Percentiles rank a stretch among this genome's conserved stretches.
Conservation (phyloP, 2,797 vertebrate genomes). For the Uromys caudimaculatus region DNA sequence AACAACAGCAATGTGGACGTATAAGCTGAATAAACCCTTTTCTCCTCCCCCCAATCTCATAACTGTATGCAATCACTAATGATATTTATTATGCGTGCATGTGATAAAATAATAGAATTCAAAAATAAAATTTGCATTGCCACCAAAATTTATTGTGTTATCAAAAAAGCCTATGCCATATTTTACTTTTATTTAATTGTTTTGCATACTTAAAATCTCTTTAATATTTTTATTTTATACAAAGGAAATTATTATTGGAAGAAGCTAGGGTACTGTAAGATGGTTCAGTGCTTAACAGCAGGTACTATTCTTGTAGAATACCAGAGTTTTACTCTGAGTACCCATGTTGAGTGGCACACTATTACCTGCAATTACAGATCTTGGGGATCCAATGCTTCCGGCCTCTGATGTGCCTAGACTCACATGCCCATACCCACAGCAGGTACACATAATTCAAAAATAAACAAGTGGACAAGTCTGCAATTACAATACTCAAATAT, state of each 20-base stretch:
- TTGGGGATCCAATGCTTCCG: neutral
- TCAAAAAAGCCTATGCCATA: neutral
- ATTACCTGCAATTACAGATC: neutral
- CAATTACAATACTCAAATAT: neutral
- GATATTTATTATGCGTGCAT: constrained; percentile 31
- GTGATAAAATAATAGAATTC: neutral
- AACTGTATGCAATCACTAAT: neutral
- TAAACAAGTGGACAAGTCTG: neutral
- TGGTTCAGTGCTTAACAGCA: neutral
- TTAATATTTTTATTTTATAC: constrained; percentile 13
- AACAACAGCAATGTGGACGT: too few species aligned
- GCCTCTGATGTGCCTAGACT: neutral
- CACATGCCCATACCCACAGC: neutral
- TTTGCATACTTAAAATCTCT: neutral
- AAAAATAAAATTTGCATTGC: constrained; percentile 25
- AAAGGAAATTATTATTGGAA: constrained; percentile 30
- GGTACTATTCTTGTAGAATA: neutral
- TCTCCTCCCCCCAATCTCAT: neutral
- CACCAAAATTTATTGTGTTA: neutral
- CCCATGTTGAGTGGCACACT: neutral
- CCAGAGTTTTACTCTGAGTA: neutral
- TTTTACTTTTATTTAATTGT: neutral
- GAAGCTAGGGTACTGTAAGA: neutral
- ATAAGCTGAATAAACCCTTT: too few species aligned
- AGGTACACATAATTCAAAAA: neutral